Evolutionary conservation across 2,888 invertebrate genomes (phyloP), one percentile per base, ranked within the genome.

Genomic region (Tetheella fluctuosa): DNA sequence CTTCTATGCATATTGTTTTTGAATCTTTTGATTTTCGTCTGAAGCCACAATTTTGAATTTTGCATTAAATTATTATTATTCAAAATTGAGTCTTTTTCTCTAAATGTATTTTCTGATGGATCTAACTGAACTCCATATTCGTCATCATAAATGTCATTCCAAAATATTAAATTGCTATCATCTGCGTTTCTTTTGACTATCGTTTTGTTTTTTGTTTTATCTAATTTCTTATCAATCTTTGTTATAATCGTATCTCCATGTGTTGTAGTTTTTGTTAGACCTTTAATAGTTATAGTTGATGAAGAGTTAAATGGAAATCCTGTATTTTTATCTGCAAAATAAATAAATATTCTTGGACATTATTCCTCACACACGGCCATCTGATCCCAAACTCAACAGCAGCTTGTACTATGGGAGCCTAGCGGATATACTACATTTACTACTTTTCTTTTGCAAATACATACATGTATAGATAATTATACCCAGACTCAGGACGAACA

Each of bases 131-230:
- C 67, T 0, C 90, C 92, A 55, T 91, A 90, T 52, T 91, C 91
- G 2, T 90, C 88, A 30, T 92, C 90, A 37, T 91, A 91, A 0
- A 91, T 71, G 58, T 90, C 88, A 28, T 88, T 86, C 91, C 91
- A 91, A 60, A 86, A 87, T 59, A 89, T 81, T 0, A 86, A 61
- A 66, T 86, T 84, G 17, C 74, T 80, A 0, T 80, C 77, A 0
- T 74, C 77, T 0, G 70, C 79, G 60, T 81, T 81, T 52, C 92
- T 76, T 75, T 92, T 92, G 0, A 84, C 83, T 30, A 85, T 57
- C 0, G 77, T 76, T 64, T 77, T 81, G 10, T 73, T 71, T 23
- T 28, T 20, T 5, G 20, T 12, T 7, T 62, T 48, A 2, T 48
- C 48, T 48, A 10, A 12, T 25, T 30, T 56, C 6, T 58, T 54